These are phyloP conservation scores for Metopia argyrocephala DNA, from an alignment of 2,888 invertebrate species.

Conservation along the genomic window DNA sequence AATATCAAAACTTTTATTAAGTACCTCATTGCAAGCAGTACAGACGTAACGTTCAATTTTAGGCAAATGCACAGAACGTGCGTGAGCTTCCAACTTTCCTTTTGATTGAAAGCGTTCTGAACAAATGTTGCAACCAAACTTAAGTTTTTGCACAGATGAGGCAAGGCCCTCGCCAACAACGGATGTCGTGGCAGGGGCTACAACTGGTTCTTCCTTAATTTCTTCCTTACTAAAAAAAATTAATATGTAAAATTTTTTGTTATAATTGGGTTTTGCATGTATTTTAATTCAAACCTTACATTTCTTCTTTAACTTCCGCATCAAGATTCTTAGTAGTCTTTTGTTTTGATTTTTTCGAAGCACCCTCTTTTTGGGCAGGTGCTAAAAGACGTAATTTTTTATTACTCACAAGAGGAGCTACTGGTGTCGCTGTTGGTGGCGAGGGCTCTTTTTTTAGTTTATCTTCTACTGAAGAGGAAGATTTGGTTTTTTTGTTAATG, in stretches of 20 bases:
- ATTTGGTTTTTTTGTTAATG: constrained; percentile 34
- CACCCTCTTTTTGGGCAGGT: constrained; percentile 44
- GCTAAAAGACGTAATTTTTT: constrained; percentile 68
- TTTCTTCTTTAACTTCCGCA: constrained; percentile 68
- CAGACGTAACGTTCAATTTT: constrained; percentile 77
- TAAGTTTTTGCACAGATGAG: constrained; percentile 56
- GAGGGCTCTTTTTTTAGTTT: constrained; percentile 57
- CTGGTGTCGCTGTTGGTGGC: constrained; percentile 11
- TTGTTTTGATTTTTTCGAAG: constrained; percentile 50
- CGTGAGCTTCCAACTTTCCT: constrained; percentile 71
- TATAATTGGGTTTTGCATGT: background rate
- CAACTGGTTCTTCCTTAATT: constrained; percentile 54
- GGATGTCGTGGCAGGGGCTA: background rate
- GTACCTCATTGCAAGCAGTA: constrained; percentile 79
- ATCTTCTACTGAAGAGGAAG: background rate
- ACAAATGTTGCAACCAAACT: constrained; percentile 72
- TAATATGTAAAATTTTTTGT: background rate
- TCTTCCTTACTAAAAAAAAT: constrained; percentile 72
- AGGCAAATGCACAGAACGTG: constrained; percentile 71
- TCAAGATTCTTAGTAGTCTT: constrained; percentile 49
- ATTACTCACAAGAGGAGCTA: constrained; percentile 49
- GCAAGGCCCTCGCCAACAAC: background rate
- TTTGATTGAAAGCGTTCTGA: constrained; percentile 71
- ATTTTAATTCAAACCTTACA: constrained; percentile 66
- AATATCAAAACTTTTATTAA: constrained; percentile 75